A percentile compares a stretch with the other conserved stretches of the same genome.
phyloP scores from a whole-genome alignment of 2,888 invertebrate species.

The Sesia bembeciformis region DNA sequence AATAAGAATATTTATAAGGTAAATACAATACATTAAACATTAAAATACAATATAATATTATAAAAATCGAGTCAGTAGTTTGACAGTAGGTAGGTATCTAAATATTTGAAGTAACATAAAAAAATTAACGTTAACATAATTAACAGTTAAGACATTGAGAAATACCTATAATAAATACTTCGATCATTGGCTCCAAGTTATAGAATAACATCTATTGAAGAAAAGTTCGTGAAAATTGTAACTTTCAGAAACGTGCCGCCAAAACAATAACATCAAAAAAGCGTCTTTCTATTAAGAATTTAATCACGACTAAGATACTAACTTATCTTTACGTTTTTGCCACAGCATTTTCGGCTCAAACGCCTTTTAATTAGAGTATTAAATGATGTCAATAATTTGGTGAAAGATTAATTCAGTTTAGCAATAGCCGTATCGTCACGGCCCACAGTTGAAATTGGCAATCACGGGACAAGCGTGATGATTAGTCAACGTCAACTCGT shows the following conservation, averaged over 20 bases:
- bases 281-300: constrained; percentile 2
- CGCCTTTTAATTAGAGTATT: neutral
- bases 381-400: too few species aligned
- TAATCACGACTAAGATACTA: neutral
- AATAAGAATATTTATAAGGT: too few species aligned
- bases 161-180: too few species aligned
- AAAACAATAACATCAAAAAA: constrained; percentile 2
- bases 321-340: neutral
- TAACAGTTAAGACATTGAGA: too few species aligned
- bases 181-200: too few species aligned
- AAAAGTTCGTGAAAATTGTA: neutral
- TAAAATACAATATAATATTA: too few species aligned
- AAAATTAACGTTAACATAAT: too few species aligned
- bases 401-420: neutral
- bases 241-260: constrained; percentile 7
- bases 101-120: too few species aligned
- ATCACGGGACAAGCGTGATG: constrained; percentile 5
- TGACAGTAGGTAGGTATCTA: too few species aligned
- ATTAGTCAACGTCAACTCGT: constrained; percentile 4
- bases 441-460: constrained; percentile 7
- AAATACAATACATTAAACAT: too few species aligned
- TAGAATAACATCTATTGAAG: neutral
- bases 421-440: constrained; percentile 7
- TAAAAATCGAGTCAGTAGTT: too few species aligned
- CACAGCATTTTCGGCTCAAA: neutral